Conservation (phyloP, 2,113 vertebrate species). For the Protomyctophum bolini region DNA sequence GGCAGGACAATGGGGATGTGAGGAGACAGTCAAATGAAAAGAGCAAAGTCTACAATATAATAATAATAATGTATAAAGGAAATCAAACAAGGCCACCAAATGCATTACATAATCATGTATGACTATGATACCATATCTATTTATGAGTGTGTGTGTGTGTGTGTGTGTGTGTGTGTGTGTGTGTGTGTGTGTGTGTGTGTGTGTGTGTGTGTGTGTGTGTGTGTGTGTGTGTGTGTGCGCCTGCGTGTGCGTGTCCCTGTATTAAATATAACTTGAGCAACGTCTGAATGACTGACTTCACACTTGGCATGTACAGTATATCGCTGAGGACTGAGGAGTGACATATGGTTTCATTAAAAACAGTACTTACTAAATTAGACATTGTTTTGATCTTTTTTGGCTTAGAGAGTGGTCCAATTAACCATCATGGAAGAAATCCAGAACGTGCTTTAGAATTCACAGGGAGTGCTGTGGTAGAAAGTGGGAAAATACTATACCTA, state of each 20-base stretch:
- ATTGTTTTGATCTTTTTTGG: conserved; percentile 40
- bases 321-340: too few relatives aligned
- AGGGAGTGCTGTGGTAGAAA: background rate
- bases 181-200: background rate
- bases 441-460: conserved; percentile 6
- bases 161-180: background rate
- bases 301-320: too few relatives aligned
- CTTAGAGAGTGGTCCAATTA: conserved; percentile 43
- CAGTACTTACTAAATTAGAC: conserved; percentile 45
- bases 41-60: too few relatives aligned
- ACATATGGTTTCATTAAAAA: conserved; percentile 7
- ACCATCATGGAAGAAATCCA: conserved; percentile 33
- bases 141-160: too few relatives aligned
- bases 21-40: too few relatives aligned
- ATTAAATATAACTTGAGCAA: too few relatives aligned
- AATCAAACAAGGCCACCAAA: too few relatives aligned
- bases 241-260: too few relatives aligned
- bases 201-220: background rate
- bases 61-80: too few relatives aligned
- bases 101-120: background rate
- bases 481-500: conserved; percentile 4
- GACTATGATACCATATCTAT: background rate
- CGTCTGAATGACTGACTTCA: too few relatives aligned
- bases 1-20: too few relatives aligned
- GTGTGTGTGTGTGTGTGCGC: background rate